Evolutionary conservation across 2,888 invertebrate genomes (phyloP).

Genomic region (Flexamia atlantica): DNA sequence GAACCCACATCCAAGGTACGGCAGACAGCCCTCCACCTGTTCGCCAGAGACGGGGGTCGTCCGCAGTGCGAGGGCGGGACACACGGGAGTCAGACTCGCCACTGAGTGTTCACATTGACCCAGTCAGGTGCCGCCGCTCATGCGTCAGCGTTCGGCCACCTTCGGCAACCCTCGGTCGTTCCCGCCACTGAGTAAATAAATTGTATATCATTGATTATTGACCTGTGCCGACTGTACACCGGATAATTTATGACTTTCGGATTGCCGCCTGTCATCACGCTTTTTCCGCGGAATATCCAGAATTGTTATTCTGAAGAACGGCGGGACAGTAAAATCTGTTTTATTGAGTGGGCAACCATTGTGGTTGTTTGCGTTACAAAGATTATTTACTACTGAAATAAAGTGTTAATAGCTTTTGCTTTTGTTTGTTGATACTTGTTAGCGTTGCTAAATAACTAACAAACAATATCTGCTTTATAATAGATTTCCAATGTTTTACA

Average conservation of each 20-base stretch:
- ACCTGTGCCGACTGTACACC: conserved; percentile 47
- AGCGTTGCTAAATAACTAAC: too few species aligned
- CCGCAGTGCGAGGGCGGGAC: neutral
- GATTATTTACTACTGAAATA: too few species aligned
- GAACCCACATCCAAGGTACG: neutral
- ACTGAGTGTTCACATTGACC: conserved; percentile 41
- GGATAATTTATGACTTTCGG: conserved; percentile 28
- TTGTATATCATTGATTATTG: conserved; percentile 59
- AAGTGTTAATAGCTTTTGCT: too few species aligned
- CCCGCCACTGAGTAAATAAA: conserved; percentile 47
- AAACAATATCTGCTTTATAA: too few species aligned
- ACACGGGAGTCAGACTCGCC: neutral
- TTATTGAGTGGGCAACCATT: too few species aligned
- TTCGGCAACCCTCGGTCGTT: neutral
- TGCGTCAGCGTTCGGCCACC: conserved; percentile 36
- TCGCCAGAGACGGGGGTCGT: neutral
- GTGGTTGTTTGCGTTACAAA: too few species aligned
- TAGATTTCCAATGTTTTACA: too few species aligned
- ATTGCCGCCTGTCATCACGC: conserved; percentile 4
- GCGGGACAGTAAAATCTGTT: too few species aligned
- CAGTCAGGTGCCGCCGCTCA: conserved; percentile 13
- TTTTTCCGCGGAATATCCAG: neutral
- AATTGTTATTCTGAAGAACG: neutral
- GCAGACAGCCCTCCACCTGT: neutral
- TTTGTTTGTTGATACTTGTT: too few species aligned